Base-by-base conservation (phyloP, 2,797 vertebrate species). In the Podarcis siculus region DNA sequence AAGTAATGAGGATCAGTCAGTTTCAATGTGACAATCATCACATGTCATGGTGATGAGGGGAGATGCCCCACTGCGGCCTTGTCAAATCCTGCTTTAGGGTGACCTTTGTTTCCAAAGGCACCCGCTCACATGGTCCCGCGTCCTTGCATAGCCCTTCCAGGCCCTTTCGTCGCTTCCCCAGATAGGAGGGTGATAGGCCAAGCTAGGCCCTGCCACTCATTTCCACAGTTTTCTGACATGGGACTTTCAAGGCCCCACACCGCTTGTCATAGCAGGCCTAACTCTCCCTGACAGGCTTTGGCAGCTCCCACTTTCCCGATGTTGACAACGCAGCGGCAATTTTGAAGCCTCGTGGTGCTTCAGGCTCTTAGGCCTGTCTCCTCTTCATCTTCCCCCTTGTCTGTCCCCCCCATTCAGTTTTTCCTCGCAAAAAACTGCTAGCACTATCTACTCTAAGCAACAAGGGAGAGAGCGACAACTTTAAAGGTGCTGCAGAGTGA, bases 281-380 rank as follows among this genome's bases (percentile, higher is more conserved):
- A 73, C 30, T 89, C 87, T n/a, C 23, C 6, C 0, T 30, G 82
- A 84, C 88, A 91, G 88, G 66, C 69, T 84, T 92, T 82, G 86
- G 66, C 90, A 89, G 82, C 72, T 86, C 76, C 13, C 8, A 0
- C 88, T 82, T 82, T 39, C 58, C 72, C 25, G 17, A 2, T 42
- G 87, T 83, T 77, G 79, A 71, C 79, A 83, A 58, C 35, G 0
- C 9, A 1, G 71, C 64, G 15, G 49, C 75, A 86, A 27, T 30
- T 89, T n/a, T 32, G 89, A 88, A 86, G 80, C 86, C 86, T 37
- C 71, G 7, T 25, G 64, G 66, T 82, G 87, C 91, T 83, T 39
- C 42, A 42, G 78, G 88, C 78, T 17, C 79, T 83, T 64, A 45
- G 86, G 78, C 71, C 77, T 39, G 25, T 55, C 83, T 87, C 23